Evolutionary conservation across 1,140 invertebrate genomes (phyloP), one percentile per base, ranked within the genome.

Genomic region (Aphidius gifuensis): DNA sequence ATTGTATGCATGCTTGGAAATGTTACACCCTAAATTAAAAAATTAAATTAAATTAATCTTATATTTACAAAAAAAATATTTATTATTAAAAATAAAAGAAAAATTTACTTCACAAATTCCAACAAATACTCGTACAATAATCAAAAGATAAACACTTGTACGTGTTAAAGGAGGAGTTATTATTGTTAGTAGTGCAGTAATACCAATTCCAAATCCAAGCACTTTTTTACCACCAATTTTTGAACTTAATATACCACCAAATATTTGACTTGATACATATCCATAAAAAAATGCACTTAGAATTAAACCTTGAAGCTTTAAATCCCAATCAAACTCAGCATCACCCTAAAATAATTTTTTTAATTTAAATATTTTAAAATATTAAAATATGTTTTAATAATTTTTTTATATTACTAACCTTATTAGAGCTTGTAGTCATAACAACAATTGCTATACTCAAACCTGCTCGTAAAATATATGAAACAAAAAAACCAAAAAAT

Each of bases 401-500:
- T 11, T 21, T 48, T 4, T 0, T n/a, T 8, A 9, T 56, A 5
- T 32, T 32, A 75, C 82, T 82, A 67, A 85, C 85, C 0, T 84
- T 78, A 9, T 84, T 82, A 43, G 84, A 74, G 43, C 85, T 85
- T 64, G 87, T 84, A 0, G 88, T 90, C 90, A 97, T 96, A 32
- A 92, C 91, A 21, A 96, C 91, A 64, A 96, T 91, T 4, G 92
- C 92, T 16, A 96, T 88, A 56, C 90, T 93, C n/a, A 97, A 80
- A 79, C 96, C 96, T 0, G 93, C 92, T 40, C 94, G 83, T 62
- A 96, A 79, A 16, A 91, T 87, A 77, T 96, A 96, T 1, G 92
- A 86, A 70, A 93, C 91, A 80, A 92, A 90, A 81, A 95, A 94
- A 7, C 93, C 94, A 64, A 96, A 85, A 75, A 95, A 94, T 0